A percentile compares a stretch with the other conserved stretches of the same genome.
These are phyloP conservation scores for Platerodrilus igneus DNA, from an alignment of 2,888 invertebrate genomes.

Conservation along the genomic window DNA sequence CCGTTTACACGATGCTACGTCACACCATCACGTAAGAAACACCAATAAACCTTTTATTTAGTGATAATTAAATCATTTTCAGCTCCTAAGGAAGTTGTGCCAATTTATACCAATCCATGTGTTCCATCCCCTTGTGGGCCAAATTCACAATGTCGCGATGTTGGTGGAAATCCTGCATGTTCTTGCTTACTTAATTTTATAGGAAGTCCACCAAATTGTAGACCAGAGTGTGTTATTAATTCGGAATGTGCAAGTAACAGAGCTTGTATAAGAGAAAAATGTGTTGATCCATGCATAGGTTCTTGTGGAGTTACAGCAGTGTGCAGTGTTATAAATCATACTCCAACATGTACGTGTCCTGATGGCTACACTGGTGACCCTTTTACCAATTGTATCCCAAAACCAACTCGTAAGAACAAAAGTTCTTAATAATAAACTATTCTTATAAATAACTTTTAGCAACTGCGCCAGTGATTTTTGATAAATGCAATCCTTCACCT, in stretches of 20 bases:
- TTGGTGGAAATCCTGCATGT: conserved; percentile 51
- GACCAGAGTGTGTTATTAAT: conserved; percentile 62
- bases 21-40: conserved; percentile 44
- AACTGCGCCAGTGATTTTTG: conserved; percentile 43
- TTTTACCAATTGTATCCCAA: conserved; percentile 66
- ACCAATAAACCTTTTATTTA: conserved; percentile 4
- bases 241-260: conserved; percentile 62
- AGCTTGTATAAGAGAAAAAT: conserved; percentile 62
- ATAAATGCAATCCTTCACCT: conserved; percentile 58
- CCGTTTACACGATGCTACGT: conserved; percentile 59
- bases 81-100: conserved; percentile 15
- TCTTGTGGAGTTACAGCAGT: conserved; percentile 61
- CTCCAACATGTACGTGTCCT: conserved; percentile 60
- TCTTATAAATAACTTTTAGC: conserved; percentile 18
- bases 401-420: conserved; percentile 40
- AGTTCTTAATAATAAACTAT: neutral
- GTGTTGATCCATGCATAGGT: conserved; percentile 60
- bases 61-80: no score
- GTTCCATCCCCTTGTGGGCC: conserved; percentile 63
- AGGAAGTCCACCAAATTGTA: conserved; percentile 61
- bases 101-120: conserved; percentile 47
- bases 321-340: conserved; percentile 61
- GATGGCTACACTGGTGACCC: conserved; percentile 69
- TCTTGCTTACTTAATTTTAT: conserved; percentile 57
- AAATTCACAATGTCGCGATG: conserved; percentile 57